Evolutionary conservation across 2,888 invertebrate species (phyloP).

Genomic region (Siphlonurus alternatus): DNA sequence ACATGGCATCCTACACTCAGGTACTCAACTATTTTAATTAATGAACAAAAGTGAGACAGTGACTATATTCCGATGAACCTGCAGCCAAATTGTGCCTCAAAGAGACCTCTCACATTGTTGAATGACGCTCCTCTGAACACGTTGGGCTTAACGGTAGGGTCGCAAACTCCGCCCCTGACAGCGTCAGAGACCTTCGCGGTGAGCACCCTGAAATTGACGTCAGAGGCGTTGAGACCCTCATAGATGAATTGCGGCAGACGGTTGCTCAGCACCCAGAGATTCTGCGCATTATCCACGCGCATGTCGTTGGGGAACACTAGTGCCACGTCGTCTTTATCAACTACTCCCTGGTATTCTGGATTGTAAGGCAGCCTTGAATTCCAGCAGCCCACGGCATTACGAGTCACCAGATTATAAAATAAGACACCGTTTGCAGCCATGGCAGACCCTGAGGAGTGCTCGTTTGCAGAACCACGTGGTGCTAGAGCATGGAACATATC

Average conservation of each 20-base stretch:
- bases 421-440: constrained; percentile 54
- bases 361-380: constrained; percentile 46
- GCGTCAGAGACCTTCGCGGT: constrained; percentile 45
- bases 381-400: constrained; percentile 66
- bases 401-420: constrained; percentile 60
- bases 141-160: constrained; percentile 28
- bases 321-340: constrained; percentile 42
- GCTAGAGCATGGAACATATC: constrained; percentile 61
- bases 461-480: constrained; percentile 43
- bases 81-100: background rate
- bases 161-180: constrained; percentile 49
- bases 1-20: too few species aligned
- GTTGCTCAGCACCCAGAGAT: constrained; percentile 62
- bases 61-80: background rate
- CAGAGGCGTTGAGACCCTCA: constrained; percentile 38
- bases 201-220: constrained; percentile 57
- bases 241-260: constrained; percentile 56
- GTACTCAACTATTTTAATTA: too few species aligned
- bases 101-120: background rate
- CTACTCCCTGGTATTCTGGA: constrained; percentile 32
- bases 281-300: constrained; percentile 57
- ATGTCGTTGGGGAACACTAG: constrained; percentile 68
- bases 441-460: constrained; percentile 56
- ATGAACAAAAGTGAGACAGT: too few species aligned
- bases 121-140: background rate